phyloP scores from a whole-genome alignment of 1,140 invertebrate genomes.

The Macrostomum lignano region DNA sequence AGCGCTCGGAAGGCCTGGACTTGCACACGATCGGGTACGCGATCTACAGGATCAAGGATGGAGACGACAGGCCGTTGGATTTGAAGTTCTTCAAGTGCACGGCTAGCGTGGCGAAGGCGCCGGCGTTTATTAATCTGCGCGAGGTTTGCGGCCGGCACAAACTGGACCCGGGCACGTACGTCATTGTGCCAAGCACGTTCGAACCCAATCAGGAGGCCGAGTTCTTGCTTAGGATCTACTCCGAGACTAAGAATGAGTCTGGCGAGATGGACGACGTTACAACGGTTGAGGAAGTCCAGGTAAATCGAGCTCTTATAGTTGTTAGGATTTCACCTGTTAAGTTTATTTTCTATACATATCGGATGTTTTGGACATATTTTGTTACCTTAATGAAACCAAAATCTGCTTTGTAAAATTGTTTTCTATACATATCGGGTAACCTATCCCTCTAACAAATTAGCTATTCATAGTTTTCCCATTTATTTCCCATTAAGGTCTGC shows the following conservation, averaged over 20 bases:
- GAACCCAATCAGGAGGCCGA: conserved; percentile 81
- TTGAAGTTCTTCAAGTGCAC: conserved; percentile 65
- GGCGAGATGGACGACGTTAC: no score
- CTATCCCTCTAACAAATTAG: no score
- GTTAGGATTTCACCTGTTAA: no score
- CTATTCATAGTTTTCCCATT: no score
- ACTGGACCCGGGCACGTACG: conserved; percentile 65
- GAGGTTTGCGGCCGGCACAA: conserved; percentile 75
- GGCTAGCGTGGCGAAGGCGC: conserved; percentile 47
- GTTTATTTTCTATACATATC: no score
- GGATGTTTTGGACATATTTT: no score
- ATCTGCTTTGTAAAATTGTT: no score
- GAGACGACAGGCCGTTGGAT: background rate
- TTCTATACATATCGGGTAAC: no score
- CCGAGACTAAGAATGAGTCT: conserved; percentile 38
- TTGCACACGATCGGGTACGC: conserved; percentile 4
- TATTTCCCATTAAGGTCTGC: no score
- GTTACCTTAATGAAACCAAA: no score
- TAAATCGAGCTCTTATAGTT: no score
- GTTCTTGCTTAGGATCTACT: conserved; percentile 76
- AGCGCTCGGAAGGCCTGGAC: conserved; percentile 5
- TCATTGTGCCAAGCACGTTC: conserved; percentile 87
- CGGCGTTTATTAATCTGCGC: conserved; percentile 65
- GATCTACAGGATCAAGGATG: conserved; percentile 4
- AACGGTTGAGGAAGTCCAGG: no score